Evolutionary conservation across 2,797 vertebrate species (phyloP), one percentile per base, ranked within the genome.

Genomic region (Galago senegalensis): DNA sequence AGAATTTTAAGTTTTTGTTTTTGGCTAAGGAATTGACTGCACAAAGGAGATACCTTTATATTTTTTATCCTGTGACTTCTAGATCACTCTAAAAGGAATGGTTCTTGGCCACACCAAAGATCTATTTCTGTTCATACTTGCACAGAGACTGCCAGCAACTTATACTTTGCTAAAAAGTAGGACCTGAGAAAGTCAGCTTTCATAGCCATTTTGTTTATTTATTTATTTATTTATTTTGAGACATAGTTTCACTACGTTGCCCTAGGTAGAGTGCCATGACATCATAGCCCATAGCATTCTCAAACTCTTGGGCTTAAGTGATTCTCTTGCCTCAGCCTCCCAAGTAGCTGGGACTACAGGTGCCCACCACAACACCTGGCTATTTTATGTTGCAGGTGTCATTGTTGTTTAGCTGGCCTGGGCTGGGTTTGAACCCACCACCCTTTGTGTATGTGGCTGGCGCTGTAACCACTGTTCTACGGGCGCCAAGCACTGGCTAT

Each of bases 1-100:
- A 90, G 86, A 16, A 56, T 94, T 85, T 53, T 53, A 40, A 40
- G 53, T 29, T 82, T 96, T 84, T 88, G 17, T 60, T 89, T 89
- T 89, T 61, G 77, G 20, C 60, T 67, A n/a, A 93, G 60, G 25
- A 84, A 80, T 69, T 40, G 16, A 89, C 16, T 23, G 7, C 8
- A 23, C 43, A 77, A 16, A 76, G 20, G 37, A 72, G 25, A 37
- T 21, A 29, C 20, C 25, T 56, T 85, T 79, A 46, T 9, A 4
- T 56, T 81, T 77, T 83, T 40, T 77, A 58, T 58, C 40, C 9
- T 61, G 0, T 63, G 60, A 58, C 43, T 53, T 80, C 63, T 80
- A 31, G n/a, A 67, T 79, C 18, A 25, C 16, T 92, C 60, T 86
- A 43, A 77, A 82, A 73, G 49, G 14, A 75, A n/a, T n/a, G 18